These are phyloP conservation scores for Thripadectes ignobilis DNA, from an alignment of 2,797 vertebrate species.

Conservation along the genomic window DNA sequence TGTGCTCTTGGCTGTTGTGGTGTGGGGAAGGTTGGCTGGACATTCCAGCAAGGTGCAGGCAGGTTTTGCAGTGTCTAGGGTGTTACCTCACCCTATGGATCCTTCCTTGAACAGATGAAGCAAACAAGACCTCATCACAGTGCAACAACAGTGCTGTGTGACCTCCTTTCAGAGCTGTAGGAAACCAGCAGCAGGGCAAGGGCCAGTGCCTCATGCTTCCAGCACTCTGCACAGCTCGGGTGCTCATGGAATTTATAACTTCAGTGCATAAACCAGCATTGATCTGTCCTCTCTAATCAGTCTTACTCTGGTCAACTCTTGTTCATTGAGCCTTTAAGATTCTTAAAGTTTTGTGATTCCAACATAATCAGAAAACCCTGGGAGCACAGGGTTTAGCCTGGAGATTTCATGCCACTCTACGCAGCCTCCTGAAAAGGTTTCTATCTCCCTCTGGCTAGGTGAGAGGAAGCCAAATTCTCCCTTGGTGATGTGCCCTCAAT, in stretches of 20 bases:
- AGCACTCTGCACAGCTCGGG: rapidly evolving
- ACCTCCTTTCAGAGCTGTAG: not conserved
- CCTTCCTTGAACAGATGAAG: not conserved
- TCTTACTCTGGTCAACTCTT: not conserved
- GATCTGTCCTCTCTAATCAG: not conserved
- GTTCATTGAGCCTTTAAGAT: not conserved
- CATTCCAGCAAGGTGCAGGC: not conserved
- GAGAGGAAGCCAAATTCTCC: not conserved
- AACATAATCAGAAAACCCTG: not conserved
- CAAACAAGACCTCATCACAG: not conserved
- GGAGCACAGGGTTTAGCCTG: not conserved
- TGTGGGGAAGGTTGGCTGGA: not conserved
- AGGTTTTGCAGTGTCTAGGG: not conserved
- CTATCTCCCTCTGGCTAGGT: not conserved
- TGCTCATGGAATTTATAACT: not conserved
- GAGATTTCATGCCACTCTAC: not conserved
- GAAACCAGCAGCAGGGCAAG: not conserved
- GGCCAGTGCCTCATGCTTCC: not conserved
- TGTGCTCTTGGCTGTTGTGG: not conserved
- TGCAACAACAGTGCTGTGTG: not conserved
- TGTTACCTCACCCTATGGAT: not conserved
- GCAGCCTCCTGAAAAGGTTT: not conserved
- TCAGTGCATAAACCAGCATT: not conserved
- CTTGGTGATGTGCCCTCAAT: not conserved
- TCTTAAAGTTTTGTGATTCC: not conserved